A percentile compares a stretch with the other conserved stretches of the same genome.
These are phyloP conservation scores for Brevimyrus niger DNA, from an alignment of 2,113 vertebrate genomes.

Conservation along the genomic window DNA sequence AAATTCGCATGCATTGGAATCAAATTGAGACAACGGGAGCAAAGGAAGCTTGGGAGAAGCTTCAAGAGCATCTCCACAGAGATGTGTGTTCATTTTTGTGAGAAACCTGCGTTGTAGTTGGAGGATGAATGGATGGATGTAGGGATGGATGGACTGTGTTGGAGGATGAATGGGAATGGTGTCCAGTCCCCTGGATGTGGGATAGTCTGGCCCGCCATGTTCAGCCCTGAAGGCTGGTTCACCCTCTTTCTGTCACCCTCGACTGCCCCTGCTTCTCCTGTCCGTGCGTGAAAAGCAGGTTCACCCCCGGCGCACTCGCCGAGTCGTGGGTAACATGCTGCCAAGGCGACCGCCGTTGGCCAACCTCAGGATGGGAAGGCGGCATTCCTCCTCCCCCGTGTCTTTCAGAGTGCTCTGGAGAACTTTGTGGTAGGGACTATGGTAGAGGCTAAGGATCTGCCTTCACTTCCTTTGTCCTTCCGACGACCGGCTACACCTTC, in stretches of 20 bases:
- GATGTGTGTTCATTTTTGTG: not conserved
- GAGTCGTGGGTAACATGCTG: constrained; percentile 83
- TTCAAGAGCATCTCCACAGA: not conserved
- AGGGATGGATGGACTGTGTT: not conserved
- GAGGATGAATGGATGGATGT: not conserved
- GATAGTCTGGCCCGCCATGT: not conserved
- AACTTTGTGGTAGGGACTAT: constrained; percentile 59
- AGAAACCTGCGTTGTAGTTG: not conserved
- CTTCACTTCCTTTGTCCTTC: not conserved
- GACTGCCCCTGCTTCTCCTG: not conserved
- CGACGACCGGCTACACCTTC: not conserved
- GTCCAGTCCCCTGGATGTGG: not conserved
- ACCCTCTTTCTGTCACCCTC: not conserved
- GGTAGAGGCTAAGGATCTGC: not conserved
- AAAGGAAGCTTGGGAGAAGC: not conserved
- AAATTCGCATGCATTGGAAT: not conserved
- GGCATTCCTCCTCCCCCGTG: constrained; percentile 69
- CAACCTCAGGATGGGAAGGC: constrained; percentile 67
- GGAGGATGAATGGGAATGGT: not conserved
- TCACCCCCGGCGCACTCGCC: constrained; percentile 65
- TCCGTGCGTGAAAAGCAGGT: constrained; percentile 1
- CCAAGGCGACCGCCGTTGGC: constrained; percentile 81
- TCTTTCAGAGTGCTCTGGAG: constrained; percentile 67
- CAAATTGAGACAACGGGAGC: not conserved
- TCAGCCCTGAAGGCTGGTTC: not conserved